phyloP scores from a whole-genome alignment of 1,140 invertebrate species.

The Euwallacea fornicatus region DNA sequence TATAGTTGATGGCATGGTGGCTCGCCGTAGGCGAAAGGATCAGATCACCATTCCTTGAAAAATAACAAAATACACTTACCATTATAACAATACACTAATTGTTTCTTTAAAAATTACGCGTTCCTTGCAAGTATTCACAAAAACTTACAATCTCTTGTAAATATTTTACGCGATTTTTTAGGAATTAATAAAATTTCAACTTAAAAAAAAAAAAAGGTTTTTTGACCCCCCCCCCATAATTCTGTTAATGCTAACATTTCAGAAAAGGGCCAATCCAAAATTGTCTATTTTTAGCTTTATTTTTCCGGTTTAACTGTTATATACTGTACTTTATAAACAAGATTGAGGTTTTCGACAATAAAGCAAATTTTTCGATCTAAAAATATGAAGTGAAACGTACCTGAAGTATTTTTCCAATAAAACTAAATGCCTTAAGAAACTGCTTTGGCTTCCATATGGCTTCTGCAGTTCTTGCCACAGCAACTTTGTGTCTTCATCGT shows the following conservation, averaged over 20 bases:
- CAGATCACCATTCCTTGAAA: conserved; percentile 66
- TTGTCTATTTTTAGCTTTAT: too few species aligned
- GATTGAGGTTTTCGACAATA: not conserved
- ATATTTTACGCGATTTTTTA: too few species aligned
- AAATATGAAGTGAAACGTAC: conserved; percentile 6
- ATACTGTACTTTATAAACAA: not conserved
- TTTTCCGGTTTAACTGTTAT: too few species aligned
- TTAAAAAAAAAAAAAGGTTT: too few species aligned
- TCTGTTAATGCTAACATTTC: too few species aligned
- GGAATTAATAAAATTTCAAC: too few species aligned
- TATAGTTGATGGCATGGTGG: conserved; percentile 73
- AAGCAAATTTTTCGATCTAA: not conserved
- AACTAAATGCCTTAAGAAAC: conserved; percentile 77
- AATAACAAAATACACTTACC: not conserved
- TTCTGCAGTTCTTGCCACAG: conserved; percentile 79
- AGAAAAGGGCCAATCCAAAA: too few species aligned
- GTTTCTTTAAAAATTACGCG: not conserved
- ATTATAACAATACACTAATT: not conserved
- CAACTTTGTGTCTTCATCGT: conserved; percentile 76
- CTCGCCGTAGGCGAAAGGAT: conserved; percentile 71
- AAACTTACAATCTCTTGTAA: too few species aligned
- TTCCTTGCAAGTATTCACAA: not conserved
- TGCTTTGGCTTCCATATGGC: conserved; percentile 82
- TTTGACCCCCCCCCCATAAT: too few species aligned
- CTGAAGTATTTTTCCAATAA: conserved; percentile 78